Percentiles rank a stretch among this genome's conserved stretches.
phyloP scores from a whole-genome alignment of 2,113 vertebrate genomes.

The Tenrec ecaudatus region DNA sequence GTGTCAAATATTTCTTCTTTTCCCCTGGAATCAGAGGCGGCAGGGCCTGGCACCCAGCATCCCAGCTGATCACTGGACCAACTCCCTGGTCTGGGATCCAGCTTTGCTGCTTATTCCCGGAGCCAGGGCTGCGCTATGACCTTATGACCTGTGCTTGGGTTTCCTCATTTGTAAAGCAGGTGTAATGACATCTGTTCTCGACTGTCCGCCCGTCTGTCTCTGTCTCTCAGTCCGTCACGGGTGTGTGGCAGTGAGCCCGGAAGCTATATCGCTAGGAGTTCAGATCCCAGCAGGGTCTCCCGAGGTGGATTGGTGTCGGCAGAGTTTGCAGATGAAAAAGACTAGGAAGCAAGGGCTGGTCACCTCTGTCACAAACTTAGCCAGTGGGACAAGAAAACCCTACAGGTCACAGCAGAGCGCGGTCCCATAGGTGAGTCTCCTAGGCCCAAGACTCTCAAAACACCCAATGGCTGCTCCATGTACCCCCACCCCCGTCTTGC shows the following conservation, averaged over 20 bases:
- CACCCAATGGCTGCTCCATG: too few relatives aligned
- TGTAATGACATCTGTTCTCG: too few relatives aligned
- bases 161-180: background rate
- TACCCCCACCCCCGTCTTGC: too few relatives aligned
- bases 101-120: rapidly evolving
- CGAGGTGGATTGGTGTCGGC: background rate
- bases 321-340: background rate
- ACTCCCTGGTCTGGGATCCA: background rate
- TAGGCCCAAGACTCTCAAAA: background rate
- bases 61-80: too few relatives aligned
- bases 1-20: conserved; percentile 90
- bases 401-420: background rate
- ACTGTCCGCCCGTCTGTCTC: too few relatives aligned
- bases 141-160: background rate
- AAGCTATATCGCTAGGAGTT: background rate
- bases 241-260: background rate
- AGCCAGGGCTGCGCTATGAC: rapidly evolving
- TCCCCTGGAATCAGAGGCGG: conserved; percentile 85
- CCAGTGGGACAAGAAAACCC: too few relatives aligned
- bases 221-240: too few relatives aligned
- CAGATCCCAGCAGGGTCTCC: background rate
- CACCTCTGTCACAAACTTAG: background rate
- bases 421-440: background rate
- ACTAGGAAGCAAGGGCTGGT: background rate
- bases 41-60: background rate